These are phyloP conservation scores for Phataginus tricuspis DNA, from an alignment of 2,797 vertebrate species.

Conservation along the genomic window DNA sequence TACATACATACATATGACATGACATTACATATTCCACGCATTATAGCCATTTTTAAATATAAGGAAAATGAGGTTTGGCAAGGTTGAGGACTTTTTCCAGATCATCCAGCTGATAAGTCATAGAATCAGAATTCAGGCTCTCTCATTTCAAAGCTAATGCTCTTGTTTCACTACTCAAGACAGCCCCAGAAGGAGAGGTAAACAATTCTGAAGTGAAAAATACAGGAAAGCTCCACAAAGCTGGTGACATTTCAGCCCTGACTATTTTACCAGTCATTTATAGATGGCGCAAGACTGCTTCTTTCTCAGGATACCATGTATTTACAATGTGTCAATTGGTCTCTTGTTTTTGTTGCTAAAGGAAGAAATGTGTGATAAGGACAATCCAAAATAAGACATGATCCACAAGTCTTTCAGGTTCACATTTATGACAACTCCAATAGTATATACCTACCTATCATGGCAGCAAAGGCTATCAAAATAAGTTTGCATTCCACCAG, in stretches of 20 bases:
- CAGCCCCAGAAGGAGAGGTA: background rate
- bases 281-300: background rate
- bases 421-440: slow-evolving; percentile 15
- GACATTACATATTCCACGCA: no score
- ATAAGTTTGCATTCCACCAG: slow-evolving; percentile 29
- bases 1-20: background rate
- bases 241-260: background rate
- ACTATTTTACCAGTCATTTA: background rate
- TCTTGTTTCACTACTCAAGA: background rate
- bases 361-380: background rate
- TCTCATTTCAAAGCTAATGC: background rate
- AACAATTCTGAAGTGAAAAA: background rate
- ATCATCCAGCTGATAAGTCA: background rate
- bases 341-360: slow-evolving; percentile 24
- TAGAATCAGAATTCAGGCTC: background rate
- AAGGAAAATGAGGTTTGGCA: background rate
- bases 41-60: background rate
- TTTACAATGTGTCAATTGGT: background rate
- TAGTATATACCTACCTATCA: slow-evolving; percentile 9
- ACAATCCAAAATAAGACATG: slow-evolving; percentile 9
- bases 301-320: background rate
- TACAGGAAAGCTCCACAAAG: background rate
- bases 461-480: slow-evolving; percentile 48
- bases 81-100: background rate
- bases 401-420: background rate